A percentile compares a stretch with the other conserved stretches of the same genome.
Evolutionary conservation across 2,113 vertebrate species (phyloP).

Genomic region (Octodon degus): DNA sequence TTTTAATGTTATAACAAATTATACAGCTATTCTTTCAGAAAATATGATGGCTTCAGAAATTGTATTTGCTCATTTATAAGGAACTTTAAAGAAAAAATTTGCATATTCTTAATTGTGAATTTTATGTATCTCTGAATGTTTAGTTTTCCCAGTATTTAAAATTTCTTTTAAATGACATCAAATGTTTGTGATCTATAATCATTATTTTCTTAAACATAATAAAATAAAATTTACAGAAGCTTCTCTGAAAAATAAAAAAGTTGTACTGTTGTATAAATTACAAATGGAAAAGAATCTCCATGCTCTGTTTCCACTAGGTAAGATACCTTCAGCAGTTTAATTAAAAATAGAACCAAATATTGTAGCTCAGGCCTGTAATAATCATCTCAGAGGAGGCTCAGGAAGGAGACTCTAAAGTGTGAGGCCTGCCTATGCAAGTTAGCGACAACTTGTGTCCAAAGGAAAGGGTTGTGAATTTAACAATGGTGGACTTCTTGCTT

Average conservation of each 20-base stretch:
- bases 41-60: slow-evolving; percentile 8
- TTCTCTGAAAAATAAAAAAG: background rate
- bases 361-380: background rate
- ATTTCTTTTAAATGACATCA: background rate
- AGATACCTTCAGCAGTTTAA: slow-evolving; percentile 14
- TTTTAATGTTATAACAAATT: background rate
- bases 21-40: background rate
- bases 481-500: background rate
- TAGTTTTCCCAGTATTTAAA: background rate
- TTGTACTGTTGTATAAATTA: background rate
- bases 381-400: background rate
- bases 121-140: background rate
- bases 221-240: background rate
- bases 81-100: background rate
- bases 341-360: slow-evolving; percentile 33
- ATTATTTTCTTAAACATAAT: slow-evolving; percentile 11
- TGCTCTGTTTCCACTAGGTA: background rate
- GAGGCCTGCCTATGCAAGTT: too few relatives aligned
- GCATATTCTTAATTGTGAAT: background rate
- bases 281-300: background rate
- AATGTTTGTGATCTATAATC: background rate
- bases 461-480: background rate
- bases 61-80: slow-evolving; percentile 17
- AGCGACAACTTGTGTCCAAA: background rate
- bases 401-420: background rate